Evolutionary conservation across 2,113 vertebrate genomes (phyloP), one percentile per base, ranked within the genome.

Genomic region (Mobula hypostoma): DNA sequence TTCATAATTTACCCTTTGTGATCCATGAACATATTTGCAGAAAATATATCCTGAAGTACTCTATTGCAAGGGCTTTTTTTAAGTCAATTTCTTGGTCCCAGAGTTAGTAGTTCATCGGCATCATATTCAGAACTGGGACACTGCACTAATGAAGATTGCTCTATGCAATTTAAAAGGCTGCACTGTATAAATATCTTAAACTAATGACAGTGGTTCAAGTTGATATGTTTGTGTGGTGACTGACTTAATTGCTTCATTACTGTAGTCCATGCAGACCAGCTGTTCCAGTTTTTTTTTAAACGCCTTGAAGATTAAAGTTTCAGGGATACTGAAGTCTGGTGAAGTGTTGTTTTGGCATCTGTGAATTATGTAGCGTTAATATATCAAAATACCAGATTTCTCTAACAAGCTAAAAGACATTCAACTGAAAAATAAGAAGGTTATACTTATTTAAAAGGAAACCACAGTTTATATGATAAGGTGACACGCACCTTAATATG

Each of bases 1-100:
- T 93, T 76, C 91, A 93, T 93, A 93, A 93, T 70, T 93, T 93
- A 93, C 91, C 72, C 70, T 76, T 66, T 93, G 68, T 93, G 91
- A 93, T 76, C 68, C 56, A 74, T 40, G 91, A 93, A 93, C 36
- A 76, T 56, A 93, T 68, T 56, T 70, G 40, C 91, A 93, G 70
- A 32, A 70, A 74, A 27, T 74, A 32, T 12, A 32, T 93, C 36
- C 21, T 29, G 27, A 93, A 74, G 91, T 93, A 29, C 12, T 74
- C 24, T 19, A 48, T 93, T 93, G 68, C 91, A 93, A 27, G 24
- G 70, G 36, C 36, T 93, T 15, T 74, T 74, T 93, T 48, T 76
- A 74, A 29, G 68, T 70, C 91, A 72, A 29, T 29, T 93, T 74
- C 40, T 76, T 74, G 24, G 74, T 15, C 32, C 72, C 91, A 74